Evolutionary conservation across 30 jellyfish, hydroid and myxozoan species (phyloP).

Genomic region (Cassiopea andromeda): DNA sequence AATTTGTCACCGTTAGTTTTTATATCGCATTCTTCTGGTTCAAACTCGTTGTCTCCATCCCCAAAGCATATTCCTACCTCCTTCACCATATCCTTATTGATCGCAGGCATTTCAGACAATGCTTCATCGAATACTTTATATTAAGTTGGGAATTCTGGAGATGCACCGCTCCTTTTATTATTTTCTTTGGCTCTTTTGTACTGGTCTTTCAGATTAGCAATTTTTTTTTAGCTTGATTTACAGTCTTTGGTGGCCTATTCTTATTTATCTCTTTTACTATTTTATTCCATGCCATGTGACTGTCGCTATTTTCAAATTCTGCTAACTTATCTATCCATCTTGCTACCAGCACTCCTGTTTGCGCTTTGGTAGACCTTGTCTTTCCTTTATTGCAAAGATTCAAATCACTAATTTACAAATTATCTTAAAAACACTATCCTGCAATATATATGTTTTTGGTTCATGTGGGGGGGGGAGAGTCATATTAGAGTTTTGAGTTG

Average conservation of each 20-base stretch:
- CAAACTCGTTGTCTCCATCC: not conserved
- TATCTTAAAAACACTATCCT: not conserved
- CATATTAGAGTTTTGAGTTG: not conserved
- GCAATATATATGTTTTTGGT: not conserved
- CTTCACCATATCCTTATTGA: slow-evolving; percentile 16
- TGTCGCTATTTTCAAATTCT: not conserved
- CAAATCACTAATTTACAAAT: not conserved
- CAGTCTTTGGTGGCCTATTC: not conserved
- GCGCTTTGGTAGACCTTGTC: not conserved
- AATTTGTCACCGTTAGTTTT: not conserved
- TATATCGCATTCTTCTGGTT: not conserved
- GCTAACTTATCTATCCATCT: not conserved
- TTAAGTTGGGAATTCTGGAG: slow-evolving; percentile 31
- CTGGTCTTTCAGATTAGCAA: not conserved
- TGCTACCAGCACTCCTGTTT: not conserved
- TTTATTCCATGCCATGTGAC: not conserved
- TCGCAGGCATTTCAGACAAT: not conserved
- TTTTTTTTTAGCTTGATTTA: not conserved
- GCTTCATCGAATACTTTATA: slow-evolving; percentile 36
- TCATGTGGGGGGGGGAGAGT: not conserved
- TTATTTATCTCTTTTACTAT: not conserved
- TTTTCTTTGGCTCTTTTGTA: slow-evolving; percentile 47
- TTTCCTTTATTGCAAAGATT: not conserved
- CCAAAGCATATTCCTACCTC: not conserved
- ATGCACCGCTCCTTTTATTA: slow-evolving; percentile 40